Percentiles rank a stretch among this genome's conserved stretches.
These are phyloP conservation scores for Aphodius granarius DNA, from an alignment of 2,888 invertebrate genomes.

Conservation along the genomic window DNA sequence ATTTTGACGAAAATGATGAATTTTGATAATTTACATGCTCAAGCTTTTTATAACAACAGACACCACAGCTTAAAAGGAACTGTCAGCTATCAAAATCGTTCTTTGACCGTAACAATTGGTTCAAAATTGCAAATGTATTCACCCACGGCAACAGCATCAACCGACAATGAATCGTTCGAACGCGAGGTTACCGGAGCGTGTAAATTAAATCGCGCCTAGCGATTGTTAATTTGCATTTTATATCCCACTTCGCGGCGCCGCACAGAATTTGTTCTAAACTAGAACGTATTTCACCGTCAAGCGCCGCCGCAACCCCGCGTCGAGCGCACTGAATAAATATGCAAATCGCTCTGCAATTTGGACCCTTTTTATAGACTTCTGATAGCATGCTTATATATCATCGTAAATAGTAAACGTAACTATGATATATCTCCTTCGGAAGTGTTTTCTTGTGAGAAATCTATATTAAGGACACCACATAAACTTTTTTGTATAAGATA, in stretches of 20 bases:
- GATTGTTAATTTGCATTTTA: conserved; percentile 15
- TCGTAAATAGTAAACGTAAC: conserved; percentile 2
- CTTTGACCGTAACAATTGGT: neutral
- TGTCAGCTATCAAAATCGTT: neutral
- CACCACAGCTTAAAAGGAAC: neutral
- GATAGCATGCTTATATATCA: conserved; percentile 5
- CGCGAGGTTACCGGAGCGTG: neutral
- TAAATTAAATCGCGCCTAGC: conserved; percentile 10
- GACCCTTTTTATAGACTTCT: conserved; percentile 3
- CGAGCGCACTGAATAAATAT: conserved; percentile 8
- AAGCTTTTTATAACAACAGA: no score
- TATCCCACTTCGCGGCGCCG: conserved; percentile 4
- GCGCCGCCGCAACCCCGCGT: neutral
- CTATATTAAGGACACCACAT: neutral
- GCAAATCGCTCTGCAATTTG: conserved; percentile 8
- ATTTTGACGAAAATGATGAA: no score
- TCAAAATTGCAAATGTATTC: neutral
- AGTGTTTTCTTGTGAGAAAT: neutral
- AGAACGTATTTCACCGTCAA: conserved; percentile 8
- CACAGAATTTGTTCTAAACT: conserved; percentile 9
- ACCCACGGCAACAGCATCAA: neutral
- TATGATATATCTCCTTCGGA: conserved; percentile 2
- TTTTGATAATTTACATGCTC: no score
- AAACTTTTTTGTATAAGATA: neutral
- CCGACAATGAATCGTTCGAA: neutral